A percentile compares a stretch with the other conserved stretches of the same genome.
phyloP scores from a whole-genome alignment of 30 jellyfish, hydroid and myxozoan species.

The Aurelia aurita region DNA sequence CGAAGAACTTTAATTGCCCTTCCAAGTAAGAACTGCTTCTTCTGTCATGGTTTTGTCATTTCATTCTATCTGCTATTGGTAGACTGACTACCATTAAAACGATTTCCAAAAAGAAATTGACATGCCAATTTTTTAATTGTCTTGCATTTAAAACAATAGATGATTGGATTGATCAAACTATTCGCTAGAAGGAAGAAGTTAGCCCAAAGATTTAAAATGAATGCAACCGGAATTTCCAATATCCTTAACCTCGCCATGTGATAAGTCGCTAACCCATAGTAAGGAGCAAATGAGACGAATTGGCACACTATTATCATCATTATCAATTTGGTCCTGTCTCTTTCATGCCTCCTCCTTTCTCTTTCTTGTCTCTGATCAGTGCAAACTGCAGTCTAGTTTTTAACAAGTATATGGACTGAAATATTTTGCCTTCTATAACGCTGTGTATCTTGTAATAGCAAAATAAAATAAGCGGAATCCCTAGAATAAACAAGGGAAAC shows the following conservation, averaged over 20 bases:
- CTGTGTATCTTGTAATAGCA: neutral
- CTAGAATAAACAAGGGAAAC: neutral
- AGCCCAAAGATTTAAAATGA: neutral
- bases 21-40: too few species aligned
- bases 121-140: too few species aligned
- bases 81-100: too few species aligned
- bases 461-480: neutral
- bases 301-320: neutral
- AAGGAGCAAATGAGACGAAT: neutral
- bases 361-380: neutral
- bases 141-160: neutral
- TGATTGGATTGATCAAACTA: constrained; percentile 11
- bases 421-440: neutral
- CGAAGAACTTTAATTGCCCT: too few species aligned
- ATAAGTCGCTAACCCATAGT: neutral
- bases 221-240: neutral
- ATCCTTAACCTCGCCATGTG: neutral
- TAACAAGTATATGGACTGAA: neutral
- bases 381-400: neutral
- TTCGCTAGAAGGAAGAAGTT: neutral
- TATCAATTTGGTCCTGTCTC: neutral
- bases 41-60: too few species aligned
- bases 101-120: too few species aligned
- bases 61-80: too few species aligned
- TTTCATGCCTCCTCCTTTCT: neutral